Evolutionary conservation across 2,113 vertebrate genomes (phyloP).

Genomic region (Rhombomys opimus): DNA sequence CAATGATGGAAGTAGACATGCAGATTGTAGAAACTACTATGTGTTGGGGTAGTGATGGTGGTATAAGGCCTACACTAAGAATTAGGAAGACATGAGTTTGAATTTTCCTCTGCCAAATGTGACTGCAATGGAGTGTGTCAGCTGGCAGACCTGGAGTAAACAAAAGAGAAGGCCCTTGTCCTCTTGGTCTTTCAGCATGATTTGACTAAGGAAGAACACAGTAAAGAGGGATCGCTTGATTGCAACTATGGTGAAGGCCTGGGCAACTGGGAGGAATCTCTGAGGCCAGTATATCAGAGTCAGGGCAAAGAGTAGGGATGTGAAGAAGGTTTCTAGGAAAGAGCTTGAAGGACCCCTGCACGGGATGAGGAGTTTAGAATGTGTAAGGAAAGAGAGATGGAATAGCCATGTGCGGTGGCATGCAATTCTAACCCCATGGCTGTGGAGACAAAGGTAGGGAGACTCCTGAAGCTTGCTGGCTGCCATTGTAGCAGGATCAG

Average conservation of each 20-base stretch:
- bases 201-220: background rate
- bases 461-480: background rate
- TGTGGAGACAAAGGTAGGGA: background rate
- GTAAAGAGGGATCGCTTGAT: background rate
- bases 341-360: background rate
- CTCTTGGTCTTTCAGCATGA: background rate
- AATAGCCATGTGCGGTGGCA: background rate
- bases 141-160: background rate
- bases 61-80: background rate
- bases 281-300: background rate
- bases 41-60: background rate
- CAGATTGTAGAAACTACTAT: background rate
- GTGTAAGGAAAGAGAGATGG: background rate
- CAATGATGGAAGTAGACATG: rapidly evolving
- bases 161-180: background rate
- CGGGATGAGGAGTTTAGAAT: background rate
- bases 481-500: background rate
- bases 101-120: background rate
- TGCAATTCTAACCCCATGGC: background rate
- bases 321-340: background rate
- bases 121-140: background rate
- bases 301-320: background rate
- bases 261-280: background rate
- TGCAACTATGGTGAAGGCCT: background rate
- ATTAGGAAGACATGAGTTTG: background rate